A percentile compares a stretch with the other conserved stretches of the same genome.
Conservation (phyloP, 2,113 vertebrate species). For the Rhinogobius similis region DNA sequence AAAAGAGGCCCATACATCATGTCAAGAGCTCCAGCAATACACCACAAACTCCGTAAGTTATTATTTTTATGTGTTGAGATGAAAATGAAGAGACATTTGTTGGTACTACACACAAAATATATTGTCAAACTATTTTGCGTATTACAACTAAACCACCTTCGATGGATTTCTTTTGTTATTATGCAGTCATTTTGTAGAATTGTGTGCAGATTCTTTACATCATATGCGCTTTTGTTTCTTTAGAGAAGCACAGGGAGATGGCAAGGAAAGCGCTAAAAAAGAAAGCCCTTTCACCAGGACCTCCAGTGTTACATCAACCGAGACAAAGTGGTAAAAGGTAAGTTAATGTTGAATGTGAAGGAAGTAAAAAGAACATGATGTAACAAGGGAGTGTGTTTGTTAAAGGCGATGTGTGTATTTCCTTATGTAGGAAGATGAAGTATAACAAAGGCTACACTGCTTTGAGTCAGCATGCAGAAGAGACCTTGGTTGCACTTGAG, state of each 20-base stretch:
- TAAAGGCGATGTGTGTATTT: slow-evolving; percentile 2
- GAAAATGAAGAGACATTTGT: too few relatives aligned
- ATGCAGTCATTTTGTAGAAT: too few relatives aligned
- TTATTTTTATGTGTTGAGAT: not conserved
- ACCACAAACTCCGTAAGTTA: slow-evolving; percentile 88
- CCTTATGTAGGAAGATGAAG: slow-evolving; percentile 79
- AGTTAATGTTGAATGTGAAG: slow-evolving; percentile 14
- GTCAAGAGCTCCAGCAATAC: slow-evolving; percentile 84
- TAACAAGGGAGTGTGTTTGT: not conserved
- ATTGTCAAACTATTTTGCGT: not conserved
- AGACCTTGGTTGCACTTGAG: slow-evolving; percentile 86
- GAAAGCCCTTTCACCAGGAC: slow-evolving; percentile 84
- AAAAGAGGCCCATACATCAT: slow-evolving; percentile 91
- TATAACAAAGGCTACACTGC: slow-evolving; percentile 92
- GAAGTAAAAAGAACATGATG: not conserved
- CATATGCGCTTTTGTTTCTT: slow-evolving; percentile 26
- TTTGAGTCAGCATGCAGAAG: slow-evolving; percentile 88
- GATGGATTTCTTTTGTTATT: not conserved
- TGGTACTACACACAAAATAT: not conserved
- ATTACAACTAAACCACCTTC: not conserved
- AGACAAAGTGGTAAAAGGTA: slow-evolving; percentile 84
- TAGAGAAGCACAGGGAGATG: slow-evolving; percentile 90
- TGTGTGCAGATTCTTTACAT: too few relatives aligned
- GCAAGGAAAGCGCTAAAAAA: slow-evolving; percentile 86
- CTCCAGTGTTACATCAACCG: slow-evolving; percentile 68